Evolutionary conservation across 2,888 invertebrate genomes (phyloP).

Genomic region (Ochlodes sylvanus): DNA sequence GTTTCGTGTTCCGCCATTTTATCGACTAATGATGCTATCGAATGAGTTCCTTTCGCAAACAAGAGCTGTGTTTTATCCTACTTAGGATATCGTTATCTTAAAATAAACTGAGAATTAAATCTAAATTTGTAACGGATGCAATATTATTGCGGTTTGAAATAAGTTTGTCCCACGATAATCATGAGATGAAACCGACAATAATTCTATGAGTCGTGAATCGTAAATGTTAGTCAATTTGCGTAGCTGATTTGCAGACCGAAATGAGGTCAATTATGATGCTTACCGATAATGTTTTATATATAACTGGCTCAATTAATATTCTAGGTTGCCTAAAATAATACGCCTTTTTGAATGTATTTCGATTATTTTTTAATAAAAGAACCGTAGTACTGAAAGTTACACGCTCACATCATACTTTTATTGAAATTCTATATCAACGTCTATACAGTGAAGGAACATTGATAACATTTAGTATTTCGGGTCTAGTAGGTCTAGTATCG

Average conservation of each 20-base stretch:
- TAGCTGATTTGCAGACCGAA: conserved; percentile 52
- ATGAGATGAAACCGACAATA: conserved; percentile 9
- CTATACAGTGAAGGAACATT: no score
- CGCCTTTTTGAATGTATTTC: no score
- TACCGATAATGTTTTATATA: conserved; percentile 2
- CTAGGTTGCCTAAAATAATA: conserved; percentile 30
- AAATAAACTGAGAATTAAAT: background rate
- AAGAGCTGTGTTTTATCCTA: background rate
- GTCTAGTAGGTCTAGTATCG: no score
- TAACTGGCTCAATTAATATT: conserved; percentile 49
- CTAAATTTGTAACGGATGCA: background rate
- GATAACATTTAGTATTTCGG: no score
- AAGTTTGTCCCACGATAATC: conserved; percentile 17
- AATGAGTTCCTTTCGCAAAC: conserved; percentile 4
- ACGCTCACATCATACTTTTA: no score
- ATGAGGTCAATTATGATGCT: conserved; percentile 46
- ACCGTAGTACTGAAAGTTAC: no score
- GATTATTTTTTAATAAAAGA: no score
- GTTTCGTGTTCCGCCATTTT: conserved; percentile 10
- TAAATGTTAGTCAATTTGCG: conserved; percentile 59
- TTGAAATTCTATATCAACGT: no score
- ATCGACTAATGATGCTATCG: conserved; percentile 6
- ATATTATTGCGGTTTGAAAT: conserved; percentile 3
- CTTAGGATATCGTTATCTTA: background rate
- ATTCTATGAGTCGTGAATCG: conserved; percentile 39